Evolutionary conservation across 2,888 invertebrate genomes (phyloP), one percentile per base, ranked within the genome.

Genomic region (Limnephilus auricula): DNA sequence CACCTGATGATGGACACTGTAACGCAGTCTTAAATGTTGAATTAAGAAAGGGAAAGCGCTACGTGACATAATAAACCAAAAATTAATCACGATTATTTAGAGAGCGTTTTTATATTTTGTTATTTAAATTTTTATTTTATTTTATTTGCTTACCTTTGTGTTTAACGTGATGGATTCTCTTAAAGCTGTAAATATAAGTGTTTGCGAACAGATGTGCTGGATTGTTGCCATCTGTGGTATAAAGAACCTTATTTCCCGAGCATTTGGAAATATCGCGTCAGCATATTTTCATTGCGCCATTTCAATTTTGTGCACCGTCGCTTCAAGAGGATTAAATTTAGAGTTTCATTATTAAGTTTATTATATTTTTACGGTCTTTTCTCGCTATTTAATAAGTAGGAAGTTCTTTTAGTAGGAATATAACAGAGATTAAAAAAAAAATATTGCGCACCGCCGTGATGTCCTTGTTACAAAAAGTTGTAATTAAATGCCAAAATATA

Each of bases 251-350:
- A n/a, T n/a, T 65, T 65, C 65, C 65, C 25, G 65, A 65, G 65
- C 65, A 25, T 65, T 65, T 65, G 65, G 9, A 65, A 65, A 65
- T n/a, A 65, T n/a, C 65, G 65, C 65, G 65, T 65, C 65, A 65
- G 65, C 65, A 65, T 65, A 65, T 65, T 65, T 65, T 65, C n/a
- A 65, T 65, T 65, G 25, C 65, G 65, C 25, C 65, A 65, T 65
- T n/a, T 65, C 65, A 65, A 65, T 65, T 65, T n/a, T 65, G 65
- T 65, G 65, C 65, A 65, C 65, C 65, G 65, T n/a, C 65, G 65
- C 65, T 65, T 65, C 65, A 25, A 65, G 25, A 25, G 65, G 65
- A 65, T 65, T 65, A 65, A 25, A 65, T 65, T 65, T 65, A 25
- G 65, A 65, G 25, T 65, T 65, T 65, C n/a, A 65, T 65, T 65